A percentile compares a stretch with the other conserved stretches of the same genome.
These are phyloP conservation scores for Galago senegalensis DNA, from an alignment of 2,797 vertebrate species.

Conservation along the genomic window DNA sequence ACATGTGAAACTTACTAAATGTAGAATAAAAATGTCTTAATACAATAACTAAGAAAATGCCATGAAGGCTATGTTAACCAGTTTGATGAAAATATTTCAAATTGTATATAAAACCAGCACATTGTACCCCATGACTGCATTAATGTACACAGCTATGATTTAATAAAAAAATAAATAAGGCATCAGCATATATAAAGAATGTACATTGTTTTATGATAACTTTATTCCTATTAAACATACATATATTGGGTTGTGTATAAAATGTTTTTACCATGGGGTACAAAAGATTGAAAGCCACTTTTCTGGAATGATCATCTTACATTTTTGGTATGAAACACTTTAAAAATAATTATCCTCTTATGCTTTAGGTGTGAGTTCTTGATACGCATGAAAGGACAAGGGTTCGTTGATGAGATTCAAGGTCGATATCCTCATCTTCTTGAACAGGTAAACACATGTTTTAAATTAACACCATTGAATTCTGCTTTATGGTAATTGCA, in stretches of 20 bases:
- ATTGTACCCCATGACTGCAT: no score
- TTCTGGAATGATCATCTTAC: slow-evolving; percentile 45
- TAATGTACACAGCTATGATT: no score
- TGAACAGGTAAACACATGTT: slow-evolving; percentile 94
- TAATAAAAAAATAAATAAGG: not conserved
- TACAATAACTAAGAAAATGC: no score
- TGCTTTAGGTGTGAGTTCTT: slow-evolving; percentile 96
- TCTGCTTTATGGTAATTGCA: slow-evolving; percentile 51
- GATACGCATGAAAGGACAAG: slow-evolving; percentile 95
- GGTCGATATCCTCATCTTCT: slow-evolving; percentile 97
- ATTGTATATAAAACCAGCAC: no score
- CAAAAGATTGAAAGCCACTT: slow-evolving; percentile 6
- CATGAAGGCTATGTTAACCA: no score
- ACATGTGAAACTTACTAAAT: no score
- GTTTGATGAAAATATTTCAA: no score
- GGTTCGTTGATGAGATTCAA: slow-evolving; percentile 97
- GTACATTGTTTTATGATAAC: not conserved
- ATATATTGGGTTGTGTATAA: not conserved
- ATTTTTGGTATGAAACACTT: slow-evolving; percentile 36
- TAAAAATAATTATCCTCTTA: slow-evolving; percentile 10
- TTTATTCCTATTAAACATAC: not conserved
- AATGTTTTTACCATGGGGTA: slow-evolving; percentile 3
- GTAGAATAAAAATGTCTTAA: no score
- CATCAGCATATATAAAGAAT: not conserved
- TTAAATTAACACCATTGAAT: slow-evolving; percentile 1